Base-by-base conservation (phyloP, 2,888 invertebrate genomes). In the Erpobdella octoculata region DNA sequence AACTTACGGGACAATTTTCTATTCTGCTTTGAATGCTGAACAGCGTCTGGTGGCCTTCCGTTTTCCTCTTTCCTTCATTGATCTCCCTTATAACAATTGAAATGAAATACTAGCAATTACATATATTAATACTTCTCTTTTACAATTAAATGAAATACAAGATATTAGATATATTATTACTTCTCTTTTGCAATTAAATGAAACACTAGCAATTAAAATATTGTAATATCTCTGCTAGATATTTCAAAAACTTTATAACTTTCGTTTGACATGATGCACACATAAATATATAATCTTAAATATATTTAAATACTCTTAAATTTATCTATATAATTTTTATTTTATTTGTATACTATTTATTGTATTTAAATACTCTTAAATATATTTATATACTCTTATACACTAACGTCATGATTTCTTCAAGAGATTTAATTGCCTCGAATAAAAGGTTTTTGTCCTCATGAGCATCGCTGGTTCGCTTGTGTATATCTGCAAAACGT, bases 1-100 rank as follows among this genome's bases (percentile, higher is more conserved):
- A 65, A 79, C 80, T 79, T 83, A 92, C 92, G 76, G 97, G 96
- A 83, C 95, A 96, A 83, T 93, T 92, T 82, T 97, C 96, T 79
- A 98, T 97, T 82, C 96, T 94, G 83, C 96, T 93, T 84, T 95
- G 92, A 76, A 96, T 93, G 85, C 94, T 93, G 85, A 97, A 95
- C 88, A 97, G 90, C 77, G 90, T 92, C 81, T 93, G 88, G 84
- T 94, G 92, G 12, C 92, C 92, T 85, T 97, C 97, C 0, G 95
- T 93, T 86, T 91, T 92, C 79, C 95, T 87, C 84, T 95, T 65
- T 21, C 1, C 8, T 65, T 65, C 38, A 21, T 65, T 37, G 35
- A 65, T 37, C 6, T 37, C 1, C 2, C 41, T 67, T 8, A 37
- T 65, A 21, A 5, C n/a, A 21, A 33, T 37, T 2, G 33, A 28